Conservation (phyloP, 2,888 invertebrate genomes). For the Harpalus rubripes region DNA sequence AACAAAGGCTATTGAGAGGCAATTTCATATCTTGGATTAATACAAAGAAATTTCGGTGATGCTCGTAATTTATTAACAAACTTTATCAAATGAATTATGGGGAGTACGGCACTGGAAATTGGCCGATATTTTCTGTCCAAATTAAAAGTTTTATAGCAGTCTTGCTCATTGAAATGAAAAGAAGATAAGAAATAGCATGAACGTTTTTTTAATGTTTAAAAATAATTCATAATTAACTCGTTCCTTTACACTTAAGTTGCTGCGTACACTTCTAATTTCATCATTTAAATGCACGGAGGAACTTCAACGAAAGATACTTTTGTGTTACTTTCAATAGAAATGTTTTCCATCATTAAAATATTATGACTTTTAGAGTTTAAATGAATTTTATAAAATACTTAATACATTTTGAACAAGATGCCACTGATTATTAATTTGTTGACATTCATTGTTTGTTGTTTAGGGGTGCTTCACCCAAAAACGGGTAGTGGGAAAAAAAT, state of each 20-base stretch:
- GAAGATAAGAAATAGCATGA: neutral
- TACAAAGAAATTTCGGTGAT: neutral
- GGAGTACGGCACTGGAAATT: slow-evolving; percentile 13
- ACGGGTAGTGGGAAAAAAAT: too few relatives aligned
- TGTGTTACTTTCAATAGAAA: neutral
- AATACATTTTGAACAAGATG: too few relatives aligned
- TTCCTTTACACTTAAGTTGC: slow-evolving; percentile 12
- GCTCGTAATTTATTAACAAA: slow-evolving; percentile 16
- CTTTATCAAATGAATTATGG: slow-evolving; percentile 8
- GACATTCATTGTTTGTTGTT: too few relatives aligned
- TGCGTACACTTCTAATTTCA: neutral
- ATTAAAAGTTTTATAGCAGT: slow-evolving; percentile 12
- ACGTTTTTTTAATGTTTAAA: slow-evolving; percentile 3
- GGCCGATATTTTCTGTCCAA: slow-evolving; percentile 19
- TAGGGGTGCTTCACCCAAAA: too few relatives aligned
- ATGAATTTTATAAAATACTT: too few relatives aligned
- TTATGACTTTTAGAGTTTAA: neutral
- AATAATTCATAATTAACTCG: slow-evolving; percentile 19
- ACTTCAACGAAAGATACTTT: neutral
- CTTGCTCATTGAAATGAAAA: slow-evolving; percentile 20
- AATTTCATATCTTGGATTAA: neutral
- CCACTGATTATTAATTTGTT: too few relatives aligned
- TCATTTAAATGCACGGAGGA: neutral
- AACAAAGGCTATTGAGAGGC: neutral
- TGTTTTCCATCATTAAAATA: neutral